Evolutionary conservation across 2,113 vertebrate genomes (phyloP), one percentile per base, ranked within the genome.

Genomic region (Colossoma macropomum): DNA sequence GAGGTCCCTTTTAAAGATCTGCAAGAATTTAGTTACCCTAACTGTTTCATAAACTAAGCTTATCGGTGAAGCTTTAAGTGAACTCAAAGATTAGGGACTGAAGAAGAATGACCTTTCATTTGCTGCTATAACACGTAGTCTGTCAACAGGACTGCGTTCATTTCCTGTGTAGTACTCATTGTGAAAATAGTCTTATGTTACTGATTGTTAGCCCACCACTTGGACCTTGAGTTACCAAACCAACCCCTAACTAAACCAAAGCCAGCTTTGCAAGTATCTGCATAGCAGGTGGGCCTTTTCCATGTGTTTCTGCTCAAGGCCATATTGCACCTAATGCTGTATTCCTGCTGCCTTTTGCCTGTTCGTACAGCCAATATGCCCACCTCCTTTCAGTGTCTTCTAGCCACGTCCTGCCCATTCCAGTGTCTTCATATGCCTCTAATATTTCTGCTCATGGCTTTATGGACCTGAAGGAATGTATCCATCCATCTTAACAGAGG

Each of bases 231-330:
- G 27, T 84, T 77, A 86, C 82, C 77, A 86, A 86, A 83, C 77
- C 45, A 48, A 77, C 56, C 56, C 75, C 50, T 11, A 88, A 90
- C 90, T 87, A 84, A 92, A 94, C 93, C 93, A 94, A 95, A 94
- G 93, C 89, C 88, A 88, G 81, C 89, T 90, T 90, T 83, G 78
- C 91, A 89, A 84, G 85, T 88, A 69, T 30, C 74, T 88, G 86
- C 70, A 62, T 75, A 62, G 65, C 73, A 82, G 73, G 63, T 82
- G 81, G 71, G 45, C 23, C 2, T 69, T 63, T 48, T n/a, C 63
- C 48, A 41, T 25, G 1, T 62, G 73, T 16, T 74, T 65, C 80
- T 27, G 17, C 76, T 63, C 15, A 34, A 32, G 21, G 30, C 56
- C 28, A 71, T 32, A 56, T 79, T 65, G 50, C 77, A 25, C 69